Evolutionary conservation across 1,140 invertebrate genomes (phyloP).

Genomic region (Oedothorax gibbosus): DNA sequence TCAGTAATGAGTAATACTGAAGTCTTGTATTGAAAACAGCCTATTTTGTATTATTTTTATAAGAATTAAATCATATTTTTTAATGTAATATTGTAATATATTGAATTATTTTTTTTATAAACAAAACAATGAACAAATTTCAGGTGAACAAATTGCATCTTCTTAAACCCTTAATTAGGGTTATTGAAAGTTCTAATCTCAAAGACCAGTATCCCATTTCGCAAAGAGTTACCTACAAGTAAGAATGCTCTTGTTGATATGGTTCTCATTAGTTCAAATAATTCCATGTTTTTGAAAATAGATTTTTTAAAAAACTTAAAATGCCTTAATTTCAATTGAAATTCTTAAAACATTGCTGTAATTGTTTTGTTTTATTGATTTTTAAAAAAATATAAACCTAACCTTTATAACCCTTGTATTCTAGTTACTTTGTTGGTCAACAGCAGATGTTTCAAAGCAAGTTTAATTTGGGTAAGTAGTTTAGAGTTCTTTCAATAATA

Average conservation of each 20-base stretch:
- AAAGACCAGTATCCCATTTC: constrained; percentile 87
- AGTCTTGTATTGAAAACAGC: too few relatives aligned
- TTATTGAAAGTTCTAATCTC: constrained; percentile 90
- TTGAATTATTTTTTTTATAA: too few relatives aligned
- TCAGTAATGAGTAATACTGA: too few relatives aligned
- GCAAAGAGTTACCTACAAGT: constrained; percentile 90
- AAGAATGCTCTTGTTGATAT: constrained; percentile 35
- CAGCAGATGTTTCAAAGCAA: constrained; percentile 99
- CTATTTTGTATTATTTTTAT: too few relatives aligned
- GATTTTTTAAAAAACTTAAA: not conserved
- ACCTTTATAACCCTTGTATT: not conserved
- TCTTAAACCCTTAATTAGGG: constrained; percentile 95
- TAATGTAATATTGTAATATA: too few relatives aligned
- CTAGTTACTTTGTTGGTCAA: constrained; percentile 90
- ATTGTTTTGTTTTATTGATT: too few relatives aligned
- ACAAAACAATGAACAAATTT: constrained; percentile 32
- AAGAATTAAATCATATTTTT: too few relatives aligned
- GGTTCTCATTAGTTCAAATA: not conserved
- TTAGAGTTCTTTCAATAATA: not conserved
- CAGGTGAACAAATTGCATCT: constrained; percentile 91
- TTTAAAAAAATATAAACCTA: too few relatives aligned
- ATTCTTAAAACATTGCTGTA: too few relatives aligned
- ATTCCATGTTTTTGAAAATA: not conserved
- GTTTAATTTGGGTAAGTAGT: constrained; percentile 79
- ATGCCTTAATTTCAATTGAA: too few relatives aligned